These are phyloP conservation scores for Rhynchophorus ferrugineus DNA, from an alignment of 1,140 invertebrate species.

Conservation along the genomic window DNA sequence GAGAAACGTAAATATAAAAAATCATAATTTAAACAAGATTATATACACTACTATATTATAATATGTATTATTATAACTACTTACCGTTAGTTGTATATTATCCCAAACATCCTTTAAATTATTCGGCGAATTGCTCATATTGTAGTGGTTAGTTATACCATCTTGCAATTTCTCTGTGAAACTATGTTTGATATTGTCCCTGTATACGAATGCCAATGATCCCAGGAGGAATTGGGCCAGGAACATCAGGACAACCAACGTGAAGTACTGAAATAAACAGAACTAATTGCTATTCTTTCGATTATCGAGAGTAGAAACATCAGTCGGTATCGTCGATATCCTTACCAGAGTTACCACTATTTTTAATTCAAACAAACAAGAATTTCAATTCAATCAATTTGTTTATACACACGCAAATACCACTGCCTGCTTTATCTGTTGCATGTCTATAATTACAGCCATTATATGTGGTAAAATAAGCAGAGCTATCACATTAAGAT, in stretches of 20 bases:
- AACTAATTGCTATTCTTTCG: conserved; percentile 4
- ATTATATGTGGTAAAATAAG: too few relatives aligned
- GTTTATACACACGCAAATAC: too few relatives aligned
- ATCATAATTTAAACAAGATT: too few relatives aligned
- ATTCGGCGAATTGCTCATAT: conserved; percentile 51
- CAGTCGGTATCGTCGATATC: not conserved
- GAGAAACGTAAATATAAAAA: too few relatives aligned
- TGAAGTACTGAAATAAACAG: conserved; percentile 64
- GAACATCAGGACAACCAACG: conserved; percentile 72
- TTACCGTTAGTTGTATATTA: conserved; percentile 62
- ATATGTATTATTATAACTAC: too few relatives aligned
- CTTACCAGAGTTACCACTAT: too few relatives aligned
- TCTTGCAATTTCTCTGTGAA: conserved; percentile 59
- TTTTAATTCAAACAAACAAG: too few relatives aligned
- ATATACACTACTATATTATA: too few relatives aligned
- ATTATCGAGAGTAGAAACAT: not conserved
- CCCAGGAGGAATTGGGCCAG: conserved; percentile 70
- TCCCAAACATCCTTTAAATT: conserved; percentile 64
- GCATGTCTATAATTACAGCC: too few relatives aligned
- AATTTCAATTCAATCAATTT: too few relatives aligned
- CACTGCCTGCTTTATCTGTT: too few relatives aligned
- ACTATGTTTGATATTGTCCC: conserved; percentile 56
- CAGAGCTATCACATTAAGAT: too few relatives aligned
- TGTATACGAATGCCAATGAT: conserved; percentile 68
- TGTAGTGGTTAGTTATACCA: conserved; percentile 64